Evolutionary conservation across 2,888 invertebrate genomes (phyloP).

Genomic region (Lysandra bellargus): DNA sequence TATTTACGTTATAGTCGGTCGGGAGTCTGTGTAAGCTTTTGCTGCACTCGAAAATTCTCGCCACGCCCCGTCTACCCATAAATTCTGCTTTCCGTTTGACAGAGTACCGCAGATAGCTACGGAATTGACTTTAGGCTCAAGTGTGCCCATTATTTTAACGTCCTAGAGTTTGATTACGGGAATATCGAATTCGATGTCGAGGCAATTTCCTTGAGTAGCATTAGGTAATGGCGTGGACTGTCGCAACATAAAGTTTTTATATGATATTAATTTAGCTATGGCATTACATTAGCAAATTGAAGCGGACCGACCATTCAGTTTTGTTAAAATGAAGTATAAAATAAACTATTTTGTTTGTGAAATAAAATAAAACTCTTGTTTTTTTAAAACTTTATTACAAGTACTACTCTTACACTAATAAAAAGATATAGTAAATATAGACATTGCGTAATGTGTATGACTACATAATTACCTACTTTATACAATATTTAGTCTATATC

Average conservation of each 20-base stretch:
- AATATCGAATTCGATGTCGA: constrained; percentile 43
- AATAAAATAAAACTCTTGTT: neutral
- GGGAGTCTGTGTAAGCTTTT: constrained; percentile 34
- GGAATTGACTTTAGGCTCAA: constrained; percentile 46
- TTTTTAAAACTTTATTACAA: too few relatives aligned
- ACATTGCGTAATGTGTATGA: too few relatives aligned
- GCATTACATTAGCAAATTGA: constrained; percentile 26
- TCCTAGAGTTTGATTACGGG: constrained; percentile 44
- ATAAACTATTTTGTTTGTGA: neutral
- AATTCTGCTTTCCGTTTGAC: constrained; percentile 46
- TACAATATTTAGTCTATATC: too few relatives aligned
- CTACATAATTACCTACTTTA: too few relatives aligned
- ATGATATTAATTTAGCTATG: constrained; percentile 21
- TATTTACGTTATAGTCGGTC: constrained; percentile 37
- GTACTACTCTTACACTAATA: too few relatives aligned
- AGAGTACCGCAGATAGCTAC: constrained; percentile 42
- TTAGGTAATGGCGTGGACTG: constrained; percentile 48
- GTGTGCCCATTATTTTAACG: constrained; percentile 43
- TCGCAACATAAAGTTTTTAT: constrained; percentile 14
- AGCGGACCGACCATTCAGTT: neutral
- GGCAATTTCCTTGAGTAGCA: constrained; percentile 52
- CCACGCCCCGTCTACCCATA: constrained; percentile 42
- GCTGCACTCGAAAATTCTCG: constrained; percentile 40
- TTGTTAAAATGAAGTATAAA: neutral
- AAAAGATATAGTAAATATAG: too few relatives aligned